These are phyloP conservation scores for Seriola quinqueradiata DNA, from an alignment of 2,113 vertebrate species.

Conservation along the genomic window DNA sequence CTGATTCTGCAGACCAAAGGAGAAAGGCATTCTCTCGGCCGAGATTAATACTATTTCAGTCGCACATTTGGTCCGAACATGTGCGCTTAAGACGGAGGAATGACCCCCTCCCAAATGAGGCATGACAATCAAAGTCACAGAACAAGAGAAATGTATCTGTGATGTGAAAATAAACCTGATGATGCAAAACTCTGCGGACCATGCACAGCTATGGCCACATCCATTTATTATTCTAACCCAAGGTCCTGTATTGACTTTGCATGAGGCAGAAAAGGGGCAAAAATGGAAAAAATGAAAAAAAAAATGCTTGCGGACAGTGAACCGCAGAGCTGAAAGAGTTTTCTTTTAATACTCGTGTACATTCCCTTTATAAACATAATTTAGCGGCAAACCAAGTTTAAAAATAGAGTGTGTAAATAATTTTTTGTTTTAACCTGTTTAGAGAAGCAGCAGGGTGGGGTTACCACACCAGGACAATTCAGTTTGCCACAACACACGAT, in stretches of 20 bases:
- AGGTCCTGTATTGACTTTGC: slow-evolving; percentile 49
- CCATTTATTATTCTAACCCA: slow-evolving; percentile 73
- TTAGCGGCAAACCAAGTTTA: slow-evolving; percentile 49
- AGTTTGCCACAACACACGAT: slow-evolving; percentile 61
- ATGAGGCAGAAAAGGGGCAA: slow-evolving; percentile 38
- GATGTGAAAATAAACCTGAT: slow-evolving; percentile 76
- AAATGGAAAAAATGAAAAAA: slow-evolving; percentile 3
- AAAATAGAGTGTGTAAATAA: slow-evolving; percentile 71
- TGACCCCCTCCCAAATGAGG: slow-evolving; percentile 74
- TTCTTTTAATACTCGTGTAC: slow-evolving; percentile 65
- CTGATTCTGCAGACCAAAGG: slow-evolving; percentile 26
- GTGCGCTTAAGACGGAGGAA: slow-evolving; percentile 50
- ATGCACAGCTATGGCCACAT: slow-evolving; percentile 47
- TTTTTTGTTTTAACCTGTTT: slow-evolving; percentile 71
- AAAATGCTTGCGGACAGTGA: slow-evolving; percentile 15
- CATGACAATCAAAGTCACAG: slow-evolving; percentile 77
- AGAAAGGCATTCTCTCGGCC: slow-evolving; percentile 18
- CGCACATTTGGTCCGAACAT: slow-evolving; percentile 57
- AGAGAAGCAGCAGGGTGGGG: slow-evolving; percentile 66
- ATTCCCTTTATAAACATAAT: slow-evolving; percentile 58
- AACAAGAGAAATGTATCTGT: slow-evolving; percentile 75
- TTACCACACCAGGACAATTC: slow-evolving; percentile 67
- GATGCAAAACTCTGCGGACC: slow-evolving; percentile 65
- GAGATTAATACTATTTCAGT: slow-evolving; percentile 49
- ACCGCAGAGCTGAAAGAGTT: slow-evolving; percentile 47